Evolutionary conservation across 2,797 vertebrate species (phyloP), one percentile per base, ranked within the genome.

Genomic region (Cryptoprocta ferox): DNA sequence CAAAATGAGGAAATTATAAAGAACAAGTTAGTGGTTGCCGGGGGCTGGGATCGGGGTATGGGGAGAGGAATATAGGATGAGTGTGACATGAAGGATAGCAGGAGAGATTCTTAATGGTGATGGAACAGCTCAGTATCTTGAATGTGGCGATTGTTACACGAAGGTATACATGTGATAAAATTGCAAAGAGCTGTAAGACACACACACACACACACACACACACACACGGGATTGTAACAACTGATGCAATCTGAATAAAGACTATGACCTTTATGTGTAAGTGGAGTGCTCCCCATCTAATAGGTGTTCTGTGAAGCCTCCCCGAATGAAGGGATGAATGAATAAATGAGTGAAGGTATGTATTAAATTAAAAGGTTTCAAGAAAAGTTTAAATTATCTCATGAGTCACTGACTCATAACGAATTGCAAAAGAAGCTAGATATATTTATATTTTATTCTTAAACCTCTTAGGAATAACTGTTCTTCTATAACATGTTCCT

Each of bases 381-480:
- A 61, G 75, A 83, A 65, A 81, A 50, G 28, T 12, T 85, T 91
- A 16, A 93, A 68, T 89, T 79, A 39, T 79, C 30, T 70, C 32
- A 26, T 7, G 39, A 42, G 19, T 94, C 59, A 42, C 28, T 91
- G 68, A 63, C 48, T 85, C 75, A 19, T 32, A 88, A 65, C 28
- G 30, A 95, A 89, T 92, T 84, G 14, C 6, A 35, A 42, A 91
- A 96, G 24, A 86, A 81, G 1, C 45, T 39, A 45, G 1, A 5
- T 14, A n/a, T 85, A 82, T 92, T 86, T 86, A 16, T 42, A 30
- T 37, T 90, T 93, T 92, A 7, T 70, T 87, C 71, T 56, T 39
- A 84, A 73, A 45, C 24, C 12, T 92, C 53, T 39, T 6, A 63
- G 80, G 35, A 37, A 35, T 56, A 37, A 59, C 11, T 79, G 28